Base-by-base conservation (phyloP, 2,797 vertebrate genomes). In the Bovichtus diacanthus region DNA sequence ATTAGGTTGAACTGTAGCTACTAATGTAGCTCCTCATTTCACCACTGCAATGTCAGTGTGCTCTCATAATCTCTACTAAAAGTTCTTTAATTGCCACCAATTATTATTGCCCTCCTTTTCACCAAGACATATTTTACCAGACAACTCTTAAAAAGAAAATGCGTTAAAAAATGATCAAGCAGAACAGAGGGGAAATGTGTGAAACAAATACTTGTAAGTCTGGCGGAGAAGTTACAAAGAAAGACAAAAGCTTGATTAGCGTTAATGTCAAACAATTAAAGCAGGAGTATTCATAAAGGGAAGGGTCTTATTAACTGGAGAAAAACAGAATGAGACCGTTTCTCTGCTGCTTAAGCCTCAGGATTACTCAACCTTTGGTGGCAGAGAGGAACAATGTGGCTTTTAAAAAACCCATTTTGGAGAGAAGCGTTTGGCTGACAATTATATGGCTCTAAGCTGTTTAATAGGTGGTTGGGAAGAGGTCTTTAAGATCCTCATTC, bases 291-390 rank as follows among this genome's bases (percentile, higher is more conserved):
- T 89, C 82, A 92, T 87, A 86, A 85, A 76, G 76, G 81, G 80
- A 90, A 88, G 74, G 84, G 89, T 94, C 82, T 90, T 91, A 92
- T 92, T 93, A 90, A 83, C 82, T 53, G 81, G 86, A 86, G 87
- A 70, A 78, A 85, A 88, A 78, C 80, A 54, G 82, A 91, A 85
- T 70, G 80, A 88, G 86, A 87, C 81, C 75, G 84, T 89, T 92
- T 89, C 84, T 90, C 62, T 44, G 80, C 67, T 49, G 87, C 87
- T 87, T 89, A 91, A 91, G 89, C 87, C 78, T 80, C 43, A 34
- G 89, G 87, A 92, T 93, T 93, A 93, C 87, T 80, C 84, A 88
- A 90, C 88, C 90, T 92, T 91, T 85, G 84, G 90, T 92, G 89
- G 87, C 69, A 63, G 64, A 60, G 60, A 84, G 53, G 83, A 93